Percentiles rank a stretch among this genome's conserved stretches.
These are phyloP conservation scores for Drosophila yakuba DNA, from an alignment of 1,140 invertebrate genomes.

Conservation along the genomic window DNA sequence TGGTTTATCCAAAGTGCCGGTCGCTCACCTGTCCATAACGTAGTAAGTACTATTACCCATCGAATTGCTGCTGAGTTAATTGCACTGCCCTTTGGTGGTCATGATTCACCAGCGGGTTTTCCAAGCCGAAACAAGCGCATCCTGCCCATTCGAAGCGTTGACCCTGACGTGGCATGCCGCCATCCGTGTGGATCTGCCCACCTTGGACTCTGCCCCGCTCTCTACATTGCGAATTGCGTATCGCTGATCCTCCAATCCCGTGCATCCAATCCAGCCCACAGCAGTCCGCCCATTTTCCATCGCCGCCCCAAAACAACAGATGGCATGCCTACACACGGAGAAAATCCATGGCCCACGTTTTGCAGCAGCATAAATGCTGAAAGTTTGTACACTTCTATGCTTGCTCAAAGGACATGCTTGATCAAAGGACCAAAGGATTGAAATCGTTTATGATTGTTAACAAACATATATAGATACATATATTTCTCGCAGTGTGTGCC, in stretches of 20 bases:
- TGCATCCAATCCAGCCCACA: neutral
- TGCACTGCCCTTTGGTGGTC: too few relatives aligned
- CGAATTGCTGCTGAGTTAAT: too few relatives aligned
- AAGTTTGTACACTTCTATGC: neutral
- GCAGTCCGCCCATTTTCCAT: slow-evolving; percentile 8
- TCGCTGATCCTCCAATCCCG: slow-evolving; percentile 8
- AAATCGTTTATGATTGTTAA: too few relatives aligned
- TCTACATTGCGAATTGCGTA: slow-evolving; percentile 38
- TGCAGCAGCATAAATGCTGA: too few relatives aligned
- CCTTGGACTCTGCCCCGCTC: slow-evolving; percentile 44
- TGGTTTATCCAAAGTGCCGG: slow-evolving; percentile 6
- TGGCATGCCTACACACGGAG: slow-evolving; percentile 6
- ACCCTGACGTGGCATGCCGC: slow-evolving; percentile 37
- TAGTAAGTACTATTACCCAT: too few relatives aligned
- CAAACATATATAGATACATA: neutral
- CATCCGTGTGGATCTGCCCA: slow-evolving; percentile 37
- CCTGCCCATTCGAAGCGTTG: slow-evolving; percentile 20
- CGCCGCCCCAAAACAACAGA: slow-evolving; percentile 37
- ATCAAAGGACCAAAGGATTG: neutral
- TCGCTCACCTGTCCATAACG: too few relatives aligned
- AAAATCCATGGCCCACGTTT: neutral
- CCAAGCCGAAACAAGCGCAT: neutral
- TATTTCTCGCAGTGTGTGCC: slow-evolving; percentile 16
- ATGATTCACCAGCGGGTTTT: neutral
- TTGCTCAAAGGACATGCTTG: neutral